phyloP scores from a whole-genome alignment of 2,888 invertebrate species.

The Trachelus iudaicus region DNA sequence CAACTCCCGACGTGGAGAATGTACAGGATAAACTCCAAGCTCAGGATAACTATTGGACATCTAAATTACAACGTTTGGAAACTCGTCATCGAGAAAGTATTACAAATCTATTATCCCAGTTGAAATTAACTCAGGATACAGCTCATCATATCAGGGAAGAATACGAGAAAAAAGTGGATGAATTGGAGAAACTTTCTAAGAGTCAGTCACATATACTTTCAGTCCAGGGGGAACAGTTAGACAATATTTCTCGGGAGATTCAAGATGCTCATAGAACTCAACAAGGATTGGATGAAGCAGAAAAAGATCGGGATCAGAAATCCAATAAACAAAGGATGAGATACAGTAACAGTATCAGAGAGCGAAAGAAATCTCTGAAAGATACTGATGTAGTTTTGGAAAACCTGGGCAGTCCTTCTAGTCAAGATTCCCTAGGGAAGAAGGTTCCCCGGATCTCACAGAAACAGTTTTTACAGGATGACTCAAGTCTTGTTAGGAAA shows the following conservation, averaged over 20 bases:
- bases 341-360: neutral
- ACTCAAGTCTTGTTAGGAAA: neutral
- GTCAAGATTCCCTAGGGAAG: constrained; percentile 19
- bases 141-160: constrained; percentile 46
- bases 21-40: constrained; percentile 47
- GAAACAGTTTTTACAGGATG: neutral
- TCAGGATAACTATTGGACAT: constrained; percentile 59
- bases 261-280: constrained; percentile 14
- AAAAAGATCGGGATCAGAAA: neutral
- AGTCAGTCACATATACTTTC: constrained; percentile 47
- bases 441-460: neutral
- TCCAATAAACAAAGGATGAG: neutral
- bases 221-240: constrained; percentile 48
- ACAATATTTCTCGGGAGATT: constrained; percentile 30
- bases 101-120: constrained; percentile 49
- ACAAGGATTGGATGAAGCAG: neutral
- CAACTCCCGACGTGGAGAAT: constrained; percentile 53
- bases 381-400: constrained; percentile 8
- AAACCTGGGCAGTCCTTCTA: constrained; percentile 27
- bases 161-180: constrained; percentile 52
- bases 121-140: constrained; percentile 51
- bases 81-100: constrained; percentile 53
- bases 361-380: neutral
- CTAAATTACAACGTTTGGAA: constrained; percentile 56
- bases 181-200: constrained; percentile 47